These are phyloP conservation scores for Thalpophila matura DNA, from an alignment of 2,888 invertebrate species.

Conservation along the genomic window DNA sequence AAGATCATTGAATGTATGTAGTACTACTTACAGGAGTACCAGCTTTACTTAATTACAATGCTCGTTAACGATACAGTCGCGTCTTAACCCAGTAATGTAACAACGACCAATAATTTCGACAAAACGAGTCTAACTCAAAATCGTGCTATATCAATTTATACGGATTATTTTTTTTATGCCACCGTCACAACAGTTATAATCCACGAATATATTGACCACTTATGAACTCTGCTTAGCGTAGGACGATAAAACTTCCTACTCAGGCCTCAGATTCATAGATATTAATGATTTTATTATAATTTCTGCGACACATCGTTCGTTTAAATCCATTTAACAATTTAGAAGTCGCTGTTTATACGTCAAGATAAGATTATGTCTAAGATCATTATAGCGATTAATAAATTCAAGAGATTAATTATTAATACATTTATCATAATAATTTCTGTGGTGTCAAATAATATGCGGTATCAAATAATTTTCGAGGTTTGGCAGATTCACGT, in stretches of 20 bases:
- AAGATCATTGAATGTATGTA: slow-evolving; percentile 16
- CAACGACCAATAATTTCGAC: slow-evolving; percentile 10
- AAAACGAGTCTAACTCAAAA: slow-evolving; percentile 19
- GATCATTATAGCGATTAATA: slow-evolving; percentile 42
- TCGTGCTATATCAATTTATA: slow-evolving; percentile 62
- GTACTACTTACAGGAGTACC: neutral
- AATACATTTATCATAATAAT: slow-evolving; percentile 47
- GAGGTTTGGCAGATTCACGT: slow-evolving; percentile 11
- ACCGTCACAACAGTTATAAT: slow-evolving; percentile 69
- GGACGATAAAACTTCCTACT: slow-evolving; percentile 41
- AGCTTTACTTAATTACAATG: slow-evolving; percentile 15
- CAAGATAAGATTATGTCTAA: slow-evolving; percentile 44
- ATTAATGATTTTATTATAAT: slow-evolving; percentile 61
- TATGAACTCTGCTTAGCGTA: slow-evolving; percentile 63
- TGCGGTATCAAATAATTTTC: slow-evolving; percentile 32
- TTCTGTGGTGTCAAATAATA: slow-evolving; percentile 27
- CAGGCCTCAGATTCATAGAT: slow-evolving; percentile 26
- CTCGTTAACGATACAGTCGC: slow-evolving; percentile 3
- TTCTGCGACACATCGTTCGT: slow-evolving; percentile 50
- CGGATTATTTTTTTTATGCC: slow-evolving; percentile 67
- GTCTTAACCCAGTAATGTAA: slow-evolving; percentile 7
- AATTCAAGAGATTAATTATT: slow-evolving; percentile 43
- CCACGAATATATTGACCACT: slow-evolving; percentile 72
- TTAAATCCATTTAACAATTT: slow-evolving; percentile 48
- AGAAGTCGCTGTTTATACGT: slow-evolving; percentile 32